Percentiles rank a stretch among this genome's conserved stretches.
Conservation (phyloP, 2,113 vertebrate genomes). For the Anguilla japonica region DNA sequence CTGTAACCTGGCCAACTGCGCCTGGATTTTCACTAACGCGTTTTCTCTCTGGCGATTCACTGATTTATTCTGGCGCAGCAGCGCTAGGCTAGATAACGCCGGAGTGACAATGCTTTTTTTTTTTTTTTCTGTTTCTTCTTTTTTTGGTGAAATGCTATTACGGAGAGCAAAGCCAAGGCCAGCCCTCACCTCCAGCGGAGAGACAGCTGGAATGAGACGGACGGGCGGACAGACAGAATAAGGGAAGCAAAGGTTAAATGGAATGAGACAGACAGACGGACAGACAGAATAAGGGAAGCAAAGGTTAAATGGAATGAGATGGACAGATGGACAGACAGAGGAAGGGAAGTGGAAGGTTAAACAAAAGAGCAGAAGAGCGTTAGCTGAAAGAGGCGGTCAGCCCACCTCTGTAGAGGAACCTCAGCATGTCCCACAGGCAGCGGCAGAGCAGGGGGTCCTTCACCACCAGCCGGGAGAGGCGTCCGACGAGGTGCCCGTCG, state of each 20-base stretch:
- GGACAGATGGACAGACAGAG: background rate
- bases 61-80: background rate
- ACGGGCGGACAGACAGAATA: background rate
- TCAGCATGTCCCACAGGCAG: conserved; percentile 86
- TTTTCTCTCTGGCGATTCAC: background rate
- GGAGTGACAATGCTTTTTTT: background rate
- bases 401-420: conserved; percentile 96
- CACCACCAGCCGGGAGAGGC: conserved; percentile 81
- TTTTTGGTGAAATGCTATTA: background rate
- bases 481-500: conserved; percentile 64
- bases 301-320: background rate
- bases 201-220: background rate
- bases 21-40: background rate
- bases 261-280: too few species aligned
- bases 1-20: background rate
- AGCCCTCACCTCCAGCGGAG: background rate
- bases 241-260: background rate
- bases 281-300: background rate
- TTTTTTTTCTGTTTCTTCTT: background rate
- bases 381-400: background rate
- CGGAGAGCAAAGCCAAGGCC: background rate
- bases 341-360: background rate
- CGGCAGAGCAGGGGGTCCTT: conserved; percentile 84
- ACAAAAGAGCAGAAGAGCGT: background rate
- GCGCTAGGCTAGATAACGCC: background rate